These are phyloP conservation scores for Heliconius sara DNA, from an alignment of 2,888 invertebrate genomes.

Conservation along the genomic window DNA sequence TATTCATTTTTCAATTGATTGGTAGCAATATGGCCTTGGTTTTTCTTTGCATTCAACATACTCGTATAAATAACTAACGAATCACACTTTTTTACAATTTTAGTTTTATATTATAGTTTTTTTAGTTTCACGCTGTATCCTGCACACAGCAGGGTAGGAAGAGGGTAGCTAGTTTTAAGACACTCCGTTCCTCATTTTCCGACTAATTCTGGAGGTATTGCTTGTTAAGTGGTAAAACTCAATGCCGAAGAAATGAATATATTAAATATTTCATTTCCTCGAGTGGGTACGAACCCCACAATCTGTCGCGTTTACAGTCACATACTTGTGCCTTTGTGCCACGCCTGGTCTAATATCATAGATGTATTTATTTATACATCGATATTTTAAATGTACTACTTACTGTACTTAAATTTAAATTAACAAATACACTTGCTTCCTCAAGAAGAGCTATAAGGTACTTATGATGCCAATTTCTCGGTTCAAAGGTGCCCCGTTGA, in stretches of 20 bases:
- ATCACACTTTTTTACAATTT: not conserved
- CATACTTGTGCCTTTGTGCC: no score
- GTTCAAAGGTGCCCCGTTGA: conserved; percentile 77
- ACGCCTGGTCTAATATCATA: no score
- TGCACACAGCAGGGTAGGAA: no score
- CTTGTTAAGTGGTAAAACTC: no score
- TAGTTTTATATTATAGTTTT: not conserved
- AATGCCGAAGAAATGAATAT: no score
- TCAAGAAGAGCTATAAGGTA: conserved; percentile 20
- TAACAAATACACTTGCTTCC: not conserved
- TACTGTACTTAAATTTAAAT: not conserved
- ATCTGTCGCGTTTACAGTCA: not conserved
- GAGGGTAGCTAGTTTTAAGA: no score
- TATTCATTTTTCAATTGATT: conserved; percentile 17
- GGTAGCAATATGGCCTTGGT: not conserved
- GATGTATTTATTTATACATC: no score
- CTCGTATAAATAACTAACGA: not conserved
- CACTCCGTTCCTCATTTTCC: no score
- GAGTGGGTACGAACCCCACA: no score
- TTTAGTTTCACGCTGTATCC: no score
- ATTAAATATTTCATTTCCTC: no score
- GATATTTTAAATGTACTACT: not conserved
- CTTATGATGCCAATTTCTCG: conserved; percentile 72
- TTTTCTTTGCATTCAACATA: conserved; percentile 4
- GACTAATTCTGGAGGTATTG: no score